Evolutionary conservation across 2,888 invertebrate genomes (phyloP).

Genomic region (Empis livida): DNA sequence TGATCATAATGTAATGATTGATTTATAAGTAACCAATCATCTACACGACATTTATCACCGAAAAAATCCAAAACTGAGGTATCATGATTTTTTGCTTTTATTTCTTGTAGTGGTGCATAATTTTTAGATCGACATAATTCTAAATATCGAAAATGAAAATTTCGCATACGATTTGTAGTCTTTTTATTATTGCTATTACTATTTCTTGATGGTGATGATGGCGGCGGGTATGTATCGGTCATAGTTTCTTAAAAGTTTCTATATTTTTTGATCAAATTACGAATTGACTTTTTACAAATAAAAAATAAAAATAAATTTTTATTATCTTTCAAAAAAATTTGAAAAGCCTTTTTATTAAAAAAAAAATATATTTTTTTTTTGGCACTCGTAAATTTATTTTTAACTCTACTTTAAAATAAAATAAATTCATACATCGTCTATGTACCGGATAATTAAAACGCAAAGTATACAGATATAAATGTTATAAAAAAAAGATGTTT

Average conservation of each 20-base stretch:
- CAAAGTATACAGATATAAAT: no score
- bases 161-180: constrained; percentile 23
- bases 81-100: constrained; percentile 30
- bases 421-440: no score
- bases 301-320: no score
- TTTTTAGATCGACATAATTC: constrained; percentile 33
- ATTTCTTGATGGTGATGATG: no score
- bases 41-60: constrained; percentile 60
- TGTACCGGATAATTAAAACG: no score
- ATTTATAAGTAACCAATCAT: constrained; percentile 63
- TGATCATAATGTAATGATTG: constrained; percentile 59
- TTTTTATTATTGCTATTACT: not conserved
- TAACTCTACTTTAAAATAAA: no score
- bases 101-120: constrained; percentile 23
- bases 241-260: not conserved
- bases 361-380: no score
- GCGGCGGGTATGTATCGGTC: no score
- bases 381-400: no score
- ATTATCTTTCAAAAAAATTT: no score
- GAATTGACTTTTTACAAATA: constrained; percentile 2
- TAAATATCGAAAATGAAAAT: constrained; percentile 33
- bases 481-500: no score
- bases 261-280: constrained; percentile 1
- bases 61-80: constrained; percentile 51
- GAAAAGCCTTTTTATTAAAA: no score